These are phyloP conservation scores for Acronicta leporina DNA, from an alignment of 2,888 invertebrate genomes.

Conservation along the genomic window DNA sequence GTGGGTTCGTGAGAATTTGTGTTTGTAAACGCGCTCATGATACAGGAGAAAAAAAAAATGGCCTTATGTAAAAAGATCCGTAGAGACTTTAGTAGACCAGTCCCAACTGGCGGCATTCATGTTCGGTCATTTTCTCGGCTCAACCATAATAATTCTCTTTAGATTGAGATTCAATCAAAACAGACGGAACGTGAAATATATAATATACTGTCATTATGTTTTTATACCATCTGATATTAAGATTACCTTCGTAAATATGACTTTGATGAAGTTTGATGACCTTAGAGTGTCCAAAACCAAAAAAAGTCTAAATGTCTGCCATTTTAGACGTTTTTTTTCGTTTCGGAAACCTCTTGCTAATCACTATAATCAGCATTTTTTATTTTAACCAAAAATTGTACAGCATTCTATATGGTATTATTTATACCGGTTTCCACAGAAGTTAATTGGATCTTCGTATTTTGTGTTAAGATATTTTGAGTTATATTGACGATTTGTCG, in stretches of 20 bases:
- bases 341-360: slow-evolving; percentile 12
- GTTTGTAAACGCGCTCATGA: no score
- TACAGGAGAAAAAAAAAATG: no score
- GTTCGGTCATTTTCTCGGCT: no score
- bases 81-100: no score
- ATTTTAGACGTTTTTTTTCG: slow-evolving; percentile 9
- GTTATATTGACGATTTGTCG: no score
- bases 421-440: slow-evolving; percentile 8
- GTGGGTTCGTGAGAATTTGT: no score
- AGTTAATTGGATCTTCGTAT: background rate
- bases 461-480: no score
- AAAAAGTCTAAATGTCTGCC: no score
- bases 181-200: background rate
- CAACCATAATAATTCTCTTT: no score
- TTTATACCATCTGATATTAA: slow-evolving; percentile 14
- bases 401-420: slow-evolving; percentile 11
- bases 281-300: no score
- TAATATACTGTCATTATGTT: slow-evolving; percentile 14
- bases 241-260: slow-evolving; percentile 22
- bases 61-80: no score
- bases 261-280: slow-evolving; percentile 38
- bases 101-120: no score
- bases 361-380: slow-evolving; percentile 20
- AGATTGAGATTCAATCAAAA: background rate
- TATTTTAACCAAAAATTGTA: slow-evolving; percentile 12